Evolutionary conservation across 2,113 vertebrate species (phyloP), one percentile per base, ranked within the genome.

Genomic region (Gallinago undulata): DNA sequence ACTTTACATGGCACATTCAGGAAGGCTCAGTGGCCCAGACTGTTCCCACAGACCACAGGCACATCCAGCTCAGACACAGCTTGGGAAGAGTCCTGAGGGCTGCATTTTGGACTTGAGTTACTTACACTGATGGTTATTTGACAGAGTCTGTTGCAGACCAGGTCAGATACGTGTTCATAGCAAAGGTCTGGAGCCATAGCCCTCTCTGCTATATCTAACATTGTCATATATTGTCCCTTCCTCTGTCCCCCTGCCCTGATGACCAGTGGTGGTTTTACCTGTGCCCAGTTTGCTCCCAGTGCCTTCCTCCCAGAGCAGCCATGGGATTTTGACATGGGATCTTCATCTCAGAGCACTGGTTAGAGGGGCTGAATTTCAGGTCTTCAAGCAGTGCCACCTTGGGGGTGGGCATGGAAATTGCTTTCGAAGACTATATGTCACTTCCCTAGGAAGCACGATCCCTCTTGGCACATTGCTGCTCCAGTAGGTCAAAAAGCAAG

Each of bases 111-210:
- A 25, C 39, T 13, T 35, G 18, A 27, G 30, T 11, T 25, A 19
- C 6, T 43, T 73, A 5, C 28, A 55, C 0, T 0, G 21, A 11
- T n/a, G 24, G 8, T 43, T 11, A 27, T 63, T 45, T 76, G 47
- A 24, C 51, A 62, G 6, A 51, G 35, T 21, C 3, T 78, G 8
- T 41, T 41, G 51, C 22, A 86, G 53, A 25, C 5, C 9, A 43
- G 39, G 11, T 31, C 10, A 53, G 25, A 27, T 33, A 7, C 24
- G 14, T 22, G 4, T 55, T 59, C 39, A 28, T 1, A 56, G 17
- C 23, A 68, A 64, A 4, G 7, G 7, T 25, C 28, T 64, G 37
- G 53, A 84, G 19, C 9, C 56, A 59, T 19, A 79, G 51, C 3
- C 13, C 18, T 8, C 16, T 66, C 23, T 55, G 39, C 37, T 66